Conservation (phyloP, 2,113 vertebrate genomes). For the Poeciliopsis turrubarensis region DNA sequence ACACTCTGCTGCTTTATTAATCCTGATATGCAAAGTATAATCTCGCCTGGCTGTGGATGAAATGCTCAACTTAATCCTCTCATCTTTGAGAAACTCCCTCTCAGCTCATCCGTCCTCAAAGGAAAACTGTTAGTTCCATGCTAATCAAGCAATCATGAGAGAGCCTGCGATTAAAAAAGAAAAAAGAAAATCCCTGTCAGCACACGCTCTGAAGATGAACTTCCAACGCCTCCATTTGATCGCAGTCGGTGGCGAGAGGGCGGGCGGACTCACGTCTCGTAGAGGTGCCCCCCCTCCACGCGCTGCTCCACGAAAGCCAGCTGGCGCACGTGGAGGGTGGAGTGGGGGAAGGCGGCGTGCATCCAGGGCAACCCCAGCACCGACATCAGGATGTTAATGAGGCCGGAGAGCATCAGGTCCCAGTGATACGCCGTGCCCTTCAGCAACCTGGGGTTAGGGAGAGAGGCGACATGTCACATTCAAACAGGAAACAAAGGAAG, state of each 20-base stretch:
- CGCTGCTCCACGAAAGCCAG: slow-evolving; percentile 95
- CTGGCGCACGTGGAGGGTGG: slow-evolving; percentile 92
- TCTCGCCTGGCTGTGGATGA: slow-evolving; percentile 15
- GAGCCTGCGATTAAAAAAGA: slow-evolving; percentile 26
- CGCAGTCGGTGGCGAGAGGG: slow-evolving; percentile 9
- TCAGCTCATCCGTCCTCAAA: slow-evolving; percentile 41
- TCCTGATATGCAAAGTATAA: slow-evolving; percentile 3
- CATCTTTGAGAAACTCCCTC: slow-evolving; percentile 40
- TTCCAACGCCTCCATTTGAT: slow-evolving; percentile 54
- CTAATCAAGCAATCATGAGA: slow-evolving; percentile 56
- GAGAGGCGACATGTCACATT: background rate
- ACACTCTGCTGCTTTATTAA: slow-evolving; percentile 22
- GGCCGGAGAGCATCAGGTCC: slow-evolving; percentile 94
- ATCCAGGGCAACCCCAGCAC: slow-evolving; percentile 96
- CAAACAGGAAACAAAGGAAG: background rate
- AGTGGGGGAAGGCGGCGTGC: slow-evolving; percentile 96
- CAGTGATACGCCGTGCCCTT: slow-evolving; percentile 99
- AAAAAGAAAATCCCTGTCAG: slow-evolving; percentile 30
- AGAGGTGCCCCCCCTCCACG: slow-evolving; percentile 95
- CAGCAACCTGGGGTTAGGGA: slow-evolving; percentile 82
- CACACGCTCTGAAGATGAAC: slow-evolving; percentile 35
- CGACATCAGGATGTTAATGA: slow-evolving; percentile 95
- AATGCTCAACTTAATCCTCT: slow-evolving; percentile 42
- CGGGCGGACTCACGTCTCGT: slow-evolving; percentile 90
- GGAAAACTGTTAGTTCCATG: slow-evolving; percentile 37